These are phyloP conservation scores for Pseudococcus longispinus DNA, from an alignment of 2,888 invertebrate genomes.

Conservation along the genomic window DNA sequence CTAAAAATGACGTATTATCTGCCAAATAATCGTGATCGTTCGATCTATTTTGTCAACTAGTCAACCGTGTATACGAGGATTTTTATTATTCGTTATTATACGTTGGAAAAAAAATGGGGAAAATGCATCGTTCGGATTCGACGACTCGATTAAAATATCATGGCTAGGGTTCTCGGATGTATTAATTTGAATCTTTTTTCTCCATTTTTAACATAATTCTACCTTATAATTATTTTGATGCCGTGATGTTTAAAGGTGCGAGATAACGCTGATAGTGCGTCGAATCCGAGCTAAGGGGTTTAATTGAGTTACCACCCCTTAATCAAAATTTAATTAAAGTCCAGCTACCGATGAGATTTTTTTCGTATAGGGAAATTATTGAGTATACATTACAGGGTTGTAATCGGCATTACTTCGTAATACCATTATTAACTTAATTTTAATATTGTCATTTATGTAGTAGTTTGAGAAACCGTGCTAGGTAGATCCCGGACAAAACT, in stretches of 20 bases:
- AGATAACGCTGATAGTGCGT: neutral
- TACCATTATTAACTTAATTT: no score
- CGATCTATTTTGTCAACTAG: conserved; percentile 54
- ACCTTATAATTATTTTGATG: neutral
- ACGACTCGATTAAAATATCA: neutral
- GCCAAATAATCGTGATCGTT: conserved; percentile 52
- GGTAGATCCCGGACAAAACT: no score
- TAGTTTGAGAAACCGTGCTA: no score
- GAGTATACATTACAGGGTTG: neutral
- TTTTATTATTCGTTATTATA: neutral
- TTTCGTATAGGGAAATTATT: neutral
- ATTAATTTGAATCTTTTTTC: conserved; percentile 2
- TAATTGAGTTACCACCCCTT: conserved; percentile 35
- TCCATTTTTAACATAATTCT: neutral
- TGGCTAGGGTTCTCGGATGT: neutral
- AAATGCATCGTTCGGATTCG: neutral
- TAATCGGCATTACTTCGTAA: neutral
- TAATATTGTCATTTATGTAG: no score
- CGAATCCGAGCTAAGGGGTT: neutral
- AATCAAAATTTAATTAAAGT: neutral
- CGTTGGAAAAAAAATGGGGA: neutral
- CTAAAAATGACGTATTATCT: conserved; percentile 55
- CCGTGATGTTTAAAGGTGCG: neutral
- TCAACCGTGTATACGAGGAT: neutral
- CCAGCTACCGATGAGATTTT: neutral